Conservation (phyloP, 2,113 vertebrate species). For the Delphinus delphis region DNA sequence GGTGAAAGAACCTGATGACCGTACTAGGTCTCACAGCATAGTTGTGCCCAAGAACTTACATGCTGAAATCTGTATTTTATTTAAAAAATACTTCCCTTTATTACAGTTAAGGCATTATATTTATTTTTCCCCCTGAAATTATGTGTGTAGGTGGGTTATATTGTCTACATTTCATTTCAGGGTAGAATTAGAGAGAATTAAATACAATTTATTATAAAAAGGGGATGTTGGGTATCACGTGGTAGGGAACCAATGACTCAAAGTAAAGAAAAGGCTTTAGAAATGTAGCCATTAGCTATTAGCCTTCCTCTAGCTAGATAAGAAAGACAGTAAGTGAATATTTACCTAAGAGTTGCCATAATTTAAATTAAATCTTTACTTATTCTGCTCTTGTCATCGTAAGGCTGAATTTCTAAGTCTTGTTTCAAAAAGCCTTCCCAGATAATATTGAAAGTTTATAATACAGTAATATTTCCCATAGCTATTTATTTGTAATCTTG, state of each 20-base stretch:
- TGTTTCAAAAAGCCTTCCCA: not conserved
- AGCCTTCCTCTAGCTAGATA: not conserved
- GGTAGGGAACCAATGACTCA: not conserved
- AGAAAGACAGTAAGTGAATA: not conserved
- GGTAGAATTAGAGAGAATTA: not conserved
- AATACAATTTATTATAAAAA: not conserved
- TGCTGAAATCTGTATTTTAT: not conserved
- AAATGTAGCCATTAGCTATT: not conserved
- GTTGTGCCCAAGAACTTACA: not conserved
- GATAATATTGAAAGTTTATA: constrained; percentile 12
- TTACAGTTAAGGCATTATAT: not conserved
- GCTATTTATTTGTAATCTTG: not conserved
- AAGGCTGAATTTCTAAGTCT: constrained; percentile 16
- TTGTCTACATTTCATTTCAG: constrained; percentile 26
- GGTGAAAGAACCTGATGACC: not conserved
- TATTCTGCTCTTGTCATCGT: not conserved
- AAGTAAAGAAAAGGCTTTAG: constrained; percentile 33
- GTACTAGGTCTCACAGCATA: not conserved
- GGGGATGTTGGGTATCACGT: not conserved
- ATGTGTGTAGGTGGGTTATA: not conserved
- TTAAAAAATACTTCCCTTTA: constrained; percentile 20
- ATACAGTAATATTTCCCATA: constrained; percentile 11
- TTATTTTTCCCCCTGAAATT: not conserved
- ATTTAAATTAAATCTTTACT: constrained; percentile 49
- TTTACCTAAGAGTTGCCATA: constrained; percentile 5